Conservation (phyloP, 2,113 vertebrate species). For the Chionomys nivalis region DNA sequence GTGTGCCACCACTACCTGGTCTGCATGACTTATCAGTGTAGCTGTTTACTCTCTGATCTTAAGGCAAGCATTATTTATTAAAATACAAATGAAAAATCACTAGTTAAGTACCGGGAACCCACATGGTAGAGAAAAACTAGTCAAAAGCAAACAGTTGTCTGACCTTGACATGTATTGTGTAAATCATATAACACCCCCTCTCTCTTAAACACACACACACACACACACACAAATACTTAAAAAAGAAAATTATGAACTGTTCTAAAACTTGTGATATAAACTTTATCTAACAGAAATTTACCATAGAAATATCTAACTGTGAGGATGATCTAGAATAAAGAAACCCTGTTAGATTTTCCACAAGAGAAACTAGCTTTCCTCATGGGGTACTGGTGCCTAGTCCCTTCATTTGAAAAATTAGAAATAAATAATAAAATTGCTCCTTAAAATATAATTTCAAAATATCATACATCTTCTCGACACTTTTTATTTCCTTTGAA, state of each 20-base stretch:
- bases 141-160: background rate
- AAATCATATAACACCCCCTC: background rate
- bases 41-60: too few species aligned
- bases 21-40: too few species aligned
- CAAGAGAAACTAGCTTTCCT: background rate
- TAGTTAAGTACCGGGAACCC: background rate
- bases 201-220: background rate
- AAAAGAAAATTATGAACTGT: background rate
- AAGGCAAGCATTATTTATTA: too few species aligned
- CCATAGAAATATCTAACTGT: background rate
- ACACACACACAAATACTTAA: background rate
- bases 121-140: background rate
- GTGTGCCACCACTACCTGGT: too few species aligned
- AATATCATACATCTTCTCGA: background rate
- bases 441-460: background rate
- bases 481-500: background rate
- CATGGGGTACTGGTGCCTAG: background rate
- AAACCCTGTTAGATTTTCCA: background rate
- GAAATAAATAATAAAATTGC: background rate
- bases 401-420: background rate
- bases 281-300: background rate
- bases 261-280: background rate
- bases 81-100: too few species aligned
- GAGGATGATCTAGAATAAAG: background rate
- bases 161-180: background rate